Evolutionary conservation across 2,888 invertebrate genomes (phyloP), one percentile per base, ranked within the genome.

Genomic region (Drosophila borborema): DNA sequence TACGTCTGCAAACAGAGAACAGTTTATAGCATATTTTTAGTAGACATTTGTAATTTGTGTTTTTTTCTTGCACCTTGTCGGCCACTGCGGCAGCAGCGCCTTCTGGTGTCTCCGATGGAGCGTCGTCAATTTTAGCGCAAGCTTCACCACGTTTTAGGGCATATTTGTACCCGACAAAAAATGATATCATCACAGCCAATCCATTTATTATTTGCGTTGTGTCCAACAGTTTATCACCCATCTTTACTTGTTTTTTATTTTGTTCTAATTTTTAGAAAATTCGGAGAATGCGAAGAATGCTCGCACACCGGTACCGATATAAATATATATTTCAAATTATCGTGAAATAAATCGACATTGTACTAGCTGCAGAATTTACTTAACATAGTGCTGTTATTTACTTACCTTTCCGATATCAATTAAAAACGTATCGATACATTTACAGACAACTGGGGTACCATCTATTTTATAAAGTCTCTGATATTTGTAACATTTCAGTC

Each of bases 131-230:
- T 81, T 83, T 81, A 41, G 78, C 84, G 46, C 81, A 83, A 53
- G 81, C 86, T 23, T 88, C 90, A 16, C 81, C 89, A 36, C 91
- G 89, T 59, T 92, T 92, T 8, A 91, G 68, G 10, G 93, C 93
- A 78, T 93, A 93, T 70, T 91, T 93, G 73, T 93, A 93, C 14
- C 93, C 93, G 12, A 92, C 93, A 53, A 91, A 93, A 64, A 93
- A 93, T 40, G 93, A 93, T n/a, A 93, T 76, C 69, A 93, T 81
- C 65, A 93, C 91, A 40, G 93, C 93, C 53, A 93, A 69, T 9
- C 93, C 93, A 87, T 92, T 93, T 45, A 93, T 86, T 14, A 93
- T 78, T 86, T 93, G 93, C 40, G 91, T 79, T 40, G 92, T 86
- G 64, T 93, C 92, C 59, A 93, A 75, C 46, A 93, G 70, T 72